These are phyloP conservation scores for Piprites chloris DNA, from an alignment of 2,113 vertebrate genomes.

Conservation along the genomic window DNA sequence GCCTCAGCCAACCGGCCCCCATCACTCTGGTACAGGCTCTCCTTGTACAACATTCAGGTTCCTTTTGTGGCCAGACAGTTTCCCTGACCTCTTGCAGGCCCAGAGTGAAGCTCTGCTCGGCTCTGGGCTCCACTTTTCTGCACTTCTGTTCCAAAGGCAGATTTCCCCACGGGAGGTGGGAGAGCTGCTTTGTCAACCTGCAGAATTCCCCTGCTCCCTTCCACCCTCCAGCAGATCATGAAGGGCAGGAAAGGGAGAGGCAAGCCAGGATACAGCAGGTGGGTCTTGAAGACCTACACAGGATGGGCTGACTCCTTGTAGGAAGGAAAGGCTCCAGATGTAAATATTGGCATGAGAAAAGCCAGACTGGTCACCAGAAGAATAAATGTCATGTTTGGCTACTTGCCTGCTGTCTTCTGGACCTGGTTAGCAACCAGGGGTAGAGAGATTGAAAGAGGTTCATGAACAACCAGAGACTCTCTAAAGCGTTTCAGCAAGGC, in stretches of 20 bases:
- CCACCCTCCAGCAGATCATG: neutral
- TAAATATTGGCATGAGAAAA: neutral
- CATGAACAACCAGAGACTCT: neutral
- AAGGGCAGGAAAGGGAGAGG: neutral
- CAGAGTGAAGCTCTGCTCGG: rapidly evolving
- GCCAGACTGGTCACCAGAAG: neutral
- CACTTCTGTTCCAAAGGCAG: neutral
- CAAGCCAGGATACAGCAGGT: neutral
- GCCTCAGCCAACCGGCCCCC: neutral
- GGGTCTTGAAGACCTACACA: neutral
- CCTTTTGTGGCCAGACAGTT: neutral
- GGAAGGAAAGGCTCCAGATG: neutral
- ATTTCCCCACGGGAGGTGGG: rapidly evolving
- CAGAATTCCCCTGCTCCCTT: neutral
- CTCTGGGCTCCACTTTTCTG: rapidly evolving
- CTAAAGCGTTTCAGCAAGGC: neutral
- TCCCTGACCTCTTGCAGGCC: neutral
- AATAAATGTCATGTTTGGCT: neutral
- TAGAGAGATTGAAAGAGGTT: neutral
- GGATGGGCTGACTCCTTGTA: neutral
- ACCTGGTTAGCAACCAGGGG: neutral
- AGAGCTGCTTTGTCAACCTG: neutral
- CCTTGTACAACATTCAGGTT: neutral
- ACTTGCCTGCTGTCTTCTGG: neutral
- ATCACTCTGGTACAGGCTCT: neutral